These are phyloP conservation scores for Hymenopus coronatus DNA, from an alignment of 2,888 invertebrate species.

Conservation along the genomic window DNA sequence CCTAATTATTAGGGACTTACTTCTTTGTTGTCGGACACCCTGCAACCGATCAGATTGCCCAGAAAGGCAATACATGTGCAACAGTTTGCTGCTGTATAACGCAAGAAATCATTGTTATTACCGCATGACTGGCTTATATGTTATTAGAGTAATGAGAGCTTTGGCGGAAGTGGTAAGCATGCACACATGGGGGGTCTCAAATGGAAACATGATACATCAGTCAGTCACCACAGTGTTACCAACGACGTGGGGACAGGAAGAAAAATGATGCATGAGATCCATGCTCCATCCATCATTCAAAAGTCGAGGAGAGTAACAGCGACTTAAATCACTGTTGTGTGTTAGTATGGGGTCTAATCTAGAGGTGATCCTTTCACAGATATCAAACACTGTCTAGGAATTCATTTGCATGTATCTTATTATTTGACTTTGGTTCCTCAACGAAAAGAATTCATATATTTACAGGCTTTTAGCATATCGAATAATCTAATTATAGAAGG, in stretches of 20 bases:
- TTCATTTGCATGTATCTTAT: no score
- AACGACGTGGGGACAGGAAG: conserved; percentile 30
- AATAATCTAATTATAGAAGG: no score
- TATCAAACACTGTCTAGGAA: no score
- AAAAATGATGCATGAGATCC: conserved; percentile 25
- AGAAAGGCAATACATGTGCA: neutral
- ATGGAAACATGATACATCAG: conserved; percentile 20
- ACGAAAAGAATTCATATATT: no score
- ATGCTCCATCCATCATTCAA: conserved; percentile 27
- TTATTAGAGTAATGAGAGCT: neutral
- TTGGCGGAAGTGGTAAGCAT: neutral
- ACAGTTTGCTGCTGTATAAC: neutral
- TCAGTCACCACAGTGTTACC: neutral
- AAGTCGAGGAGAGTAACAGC: neutral
- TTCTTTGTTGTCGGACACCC: neutral
- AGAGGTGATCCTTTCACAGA: no score
- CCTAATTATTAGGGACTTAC: neutral
- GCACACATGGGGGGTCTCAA: conserved; percentile 21
- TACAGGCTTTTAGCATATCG: no score
- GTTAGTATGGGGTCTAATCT: no score
- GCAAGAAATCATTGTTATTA: neutral
- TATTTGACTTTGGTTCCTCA: no score
- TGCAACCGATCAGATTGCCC: neutral
- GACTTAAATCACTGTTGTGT: neutral
- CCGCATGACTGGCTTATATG: neutral